Percentiles rank a stretch among this genome's conserved stretches.
phyloP scores from a whole-genome alignment of 2,888 invertebrate species.

The Rhaphigaster nebulosa region DNA sequence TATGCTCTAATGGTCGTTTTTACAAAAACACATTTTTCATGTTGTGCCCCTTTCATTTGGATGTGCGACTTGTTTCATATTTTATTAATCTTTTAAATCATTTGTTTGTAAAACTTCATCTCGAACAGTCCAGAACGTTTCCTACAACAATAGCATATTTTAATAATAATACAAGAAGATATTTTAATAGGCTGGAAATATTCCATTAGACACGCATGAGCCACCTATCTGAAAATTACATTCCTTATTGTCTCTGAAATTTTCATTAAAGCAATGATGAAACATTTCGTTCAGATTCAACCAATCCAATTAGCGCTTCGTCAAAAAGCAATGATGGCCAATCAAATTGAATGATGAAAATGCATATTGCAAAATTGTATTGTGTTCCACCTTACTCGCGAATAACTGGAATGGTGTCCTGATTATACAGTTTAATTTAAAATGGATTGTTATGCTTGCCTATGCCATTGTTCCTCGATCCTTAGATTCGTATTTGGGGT shows the following conservation, averaged over 20 bases:
- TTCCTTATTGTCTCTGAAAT: not conserved
- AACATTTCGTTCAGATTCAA: not conserved
- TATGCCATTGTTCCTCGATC: not conserved
- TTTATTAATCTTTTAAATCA: too few species aligned
- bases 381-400: not conserved
- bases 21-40: too few species aligned
- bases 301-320: not conserved
- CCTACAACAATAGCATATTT: not conserved
- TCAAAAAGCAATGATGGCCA: conserved; percentile 1
- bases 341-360: conserved; percentile 34
- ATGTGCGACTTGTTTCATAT: too few species aligned
- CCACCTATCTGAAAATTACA: not conserved
- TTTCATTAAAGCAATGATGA: not conserved
- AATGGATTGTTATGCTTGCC: not conserved
- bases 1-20: too few species aligned
- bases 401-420: not conserved
- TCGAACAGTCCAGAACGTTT: too few species aligned
- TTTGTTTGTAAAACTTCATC: too few species aligned
- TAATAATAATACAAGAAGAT: too few species aligned
- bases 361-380: not conserved
- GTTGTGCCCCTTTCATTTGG: too few species aligned
- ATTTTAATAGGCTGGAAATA: not conserved
- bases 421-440: conserved; percentile 9
- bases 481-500: not conserved
- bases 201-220: not conserved